These are phyloP conservation scores for Crypturellus undulatus DNA, from an alignment of 2,113 vertebrate genomes.

Conservation along the genomic window DNA sequence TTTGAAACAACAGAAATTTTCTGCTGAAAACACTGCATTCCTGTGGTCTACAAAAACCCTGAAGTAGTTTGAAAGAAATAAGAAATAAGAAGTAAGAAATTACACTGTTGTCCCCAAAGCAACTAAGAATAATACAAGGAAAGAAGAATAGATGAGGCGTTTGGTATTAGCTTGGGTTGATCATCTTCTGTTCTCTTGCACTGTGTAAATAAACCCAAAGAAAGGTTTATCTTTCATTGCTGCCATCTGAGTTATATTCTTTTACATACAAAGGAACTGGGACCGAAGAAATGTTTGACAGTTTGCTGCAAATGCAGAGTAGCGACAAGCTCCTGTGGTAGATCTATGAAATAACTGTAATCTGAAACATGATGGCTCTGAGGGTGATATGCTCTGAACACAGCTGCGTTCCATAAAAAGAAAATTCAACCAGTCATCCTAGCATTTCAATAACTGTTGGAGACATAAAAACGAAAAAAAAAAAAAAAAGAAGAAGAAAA, in stretches of 20 bases:
- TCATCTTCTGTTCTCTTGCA: background rate
- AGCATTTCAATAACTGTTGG: background rate
- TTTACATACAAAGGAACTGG: background rate
- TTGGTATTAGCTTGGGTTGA: background rate
- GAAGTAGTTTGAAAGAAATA: background rate
- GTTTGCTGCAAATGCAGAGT: background rate
- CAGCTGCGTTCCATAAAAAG: background rate
- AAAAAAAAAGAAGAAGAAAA: background rate
- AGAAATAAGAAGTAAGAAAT: background rate
- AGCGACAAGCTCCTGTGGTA: background rate
- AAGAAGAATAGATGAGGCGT: background rate
- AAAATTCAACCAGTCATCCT: background rate
- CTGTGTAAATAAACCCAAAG: background rate
- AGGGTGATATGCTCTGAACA: background rate
- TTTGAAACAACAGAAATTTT: background rate
- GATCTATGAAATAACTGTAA: background rate
- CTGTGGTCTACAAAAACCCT: background rate
- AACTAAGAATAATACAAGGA: background rate
- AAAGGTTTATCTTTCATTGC: background rate
- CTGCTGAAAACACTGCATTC: background rate
- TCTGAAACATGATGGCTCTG: background rate
- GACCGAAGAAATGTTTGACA: background rate
- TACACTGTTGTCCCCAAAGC: background rate
- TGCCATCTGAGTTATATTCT: background rate
- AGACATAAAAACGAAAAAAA: background rate